A percentile compares a stretch with the other conserved stretches of the same genome.
Evolutionary conservation across 2,888 invertebrate genomes (phyloP).

Genomic region (Aquatica leii): DNA sequence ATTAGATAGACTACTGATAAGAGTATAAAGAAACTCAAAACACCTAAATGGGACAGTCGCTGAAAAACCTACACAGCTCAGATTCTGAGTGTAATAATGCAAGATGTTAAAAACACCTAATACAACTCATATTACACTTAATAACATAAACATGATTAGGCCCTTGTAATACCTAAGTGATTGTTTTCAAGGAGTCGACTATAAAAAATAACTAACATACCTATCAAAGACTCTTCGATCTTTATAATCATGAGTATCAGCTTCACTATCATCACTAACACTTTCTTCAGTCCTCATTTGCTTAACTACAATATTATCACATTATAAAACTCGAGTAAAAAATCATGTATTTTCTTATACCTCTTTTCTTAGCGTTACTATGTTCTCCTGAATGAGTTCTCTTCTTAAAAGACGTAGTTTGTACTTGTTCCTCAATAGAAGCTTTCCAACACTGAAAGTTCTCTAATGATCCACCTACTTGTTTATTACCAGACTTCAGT

Average conservation of each 20-base stretch:
- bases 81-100: too few species aligned
- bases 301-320: slow-evolving; percentile 55
- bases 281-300: slow-evolving; percentile 61
- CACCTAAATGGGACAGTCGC: too few species aligned
- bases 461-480: slow-evolving; percentile 39
- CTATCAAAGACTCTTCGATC: slow-evolving; percentile 73
- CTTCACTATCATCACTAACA: slow-evolving; percentile 69
- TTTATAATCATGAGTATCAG: slow-evolving; percentile 68
- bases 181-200: too few species aligned
- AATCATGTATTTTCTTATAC: slow-evolving; percentile 33
- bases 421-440: slow-evolving; percentile 57
- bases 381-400: slow-evolving; percentile 18
- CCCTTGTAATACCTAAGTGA: too few species aligned
- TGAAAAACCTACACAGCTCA: too few species aligned
- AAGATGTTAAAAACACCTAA: too few species aligned
- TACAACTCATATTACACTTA: too few species aligned
- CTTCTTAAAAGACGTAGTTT: slow-evolving; percentile 7
- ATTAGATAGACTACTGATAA: too few species aligned
- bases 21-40: too few species aligned
- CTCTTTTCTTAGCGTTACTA: slow-evolving; percentile 46
- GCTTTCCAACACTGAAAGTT: slow-evolving; percentile 52
- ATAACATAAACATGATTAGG: too few species aligned
- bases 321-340: background rate
- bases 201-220: too few species aligned
- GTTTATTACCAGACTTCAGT: slow-evolving; percentile 48